Evolutionary conservation across 1,140 invertebrate genomes (phyloP), one percentile per base, ranked within the genome.

Genomic region (Chlorops oryzae): DNA sequence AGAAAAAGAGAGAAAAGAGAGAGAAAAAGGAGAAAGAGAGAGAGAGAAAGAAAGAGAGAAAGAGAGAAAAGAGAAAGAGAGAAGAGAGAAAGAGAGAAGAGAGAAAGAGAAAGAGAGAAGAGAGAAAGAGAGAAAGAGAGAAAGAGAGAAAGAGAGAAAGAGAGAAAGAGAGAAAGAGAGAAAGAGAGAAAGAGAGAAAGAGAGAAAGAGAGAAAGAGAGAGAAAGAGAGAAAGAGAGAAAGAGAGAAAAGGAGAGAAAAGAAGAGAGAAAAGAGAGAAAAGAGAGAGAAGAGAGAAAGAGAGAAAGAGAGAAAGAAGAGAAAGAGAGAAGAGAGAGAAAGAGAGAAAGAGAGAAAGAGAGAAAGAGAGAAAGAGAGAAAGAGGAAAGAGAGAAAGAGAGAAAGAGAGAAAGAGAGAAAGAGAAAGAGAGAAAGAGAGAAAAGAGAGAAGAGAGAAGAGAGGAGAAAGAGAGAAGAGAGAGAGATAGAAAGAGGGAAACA

Each of bases 171-270:
- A n/a, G n/a, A n/a, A n/a, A n/a, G n/a, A n/a, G n/a, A n/a, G n/a
- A n/a, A n/a, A n/a, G n/a, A n/a, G n/a, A n/a, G n/a, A n/a, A n/a
- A n/a, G n/a, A n/a, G n/a, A n/a, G 28, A 32, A 9, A 32, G 15
- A 32, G 28, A 32, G 15, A 32, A 15, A 32, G 28, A 32, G 28
- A 10, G 28, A 32, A 10, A 40, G 13, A 40, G 9, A 40, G 39
- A 40, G 39, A 40, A 17, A 40, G 39, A 40, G 39, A 18, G 39
- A 40, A 40, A 40, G 39, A 20, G 18, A 12, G 13, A 20, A 12
- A 20, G 17, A 20, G 39, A 40, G 18, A 17, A 40, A 9, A 18
- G 18, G 18, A 9, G 18, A 40, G 13, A 9, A 18, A 20, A 40
- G 18, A 18, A 18, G 10, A 12, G 9, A 17, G 18, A 12, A 17